Conservation (phyloP, 2,797 vertebrate species). For the Poeciliopsis turneri region DNA sequence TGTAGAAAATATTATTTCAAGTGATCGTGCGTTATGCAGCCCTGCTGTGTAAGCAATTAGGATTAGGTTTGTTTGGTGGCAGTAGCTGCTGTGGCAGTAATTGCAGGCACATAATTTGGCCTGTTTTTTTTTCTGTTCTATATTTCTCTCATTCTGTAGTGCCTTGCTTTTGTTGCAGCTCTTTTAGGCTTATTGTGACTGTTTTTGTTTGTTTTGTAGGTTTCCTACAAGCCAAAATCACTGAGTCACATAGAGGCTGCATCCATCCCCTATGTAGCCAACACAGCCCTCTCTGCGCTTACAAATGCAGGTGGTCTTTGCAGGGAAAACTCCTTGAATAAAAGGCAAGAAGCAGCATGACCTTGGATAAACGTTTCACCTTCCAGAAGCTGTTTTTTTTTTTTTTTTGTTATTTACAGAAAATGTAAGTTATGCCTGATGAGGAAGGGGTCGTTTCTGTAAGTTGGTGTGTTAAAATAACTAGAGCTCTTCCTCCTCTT, state of each 20-base stretch:
- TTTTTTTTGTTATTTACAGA: neutral
- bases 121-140: slow-evolving; percentile 27
- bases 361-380: slow-evolving; percentile 61
- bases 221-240: slow-evolving; percentile 87
- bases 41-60: slow-evolving; percentile 39
- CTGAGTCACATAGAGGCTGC: slow-evolving; percentile 89
- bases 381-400: neutral
- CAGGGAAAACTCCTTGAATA: slow-evolving; percentile 81
- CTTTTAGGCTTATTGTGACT: slow-evolving; percentile 9
- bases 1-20: slow-evolving; percentile 10
- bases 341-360: slow-evolving; percentile 80
- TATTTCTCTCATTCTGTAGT: slow-evolving; percentile 33
- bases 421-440: neutral
- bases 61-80: slow-evolving; percentile 47
- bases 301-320: slow-evolving; percentile 87
- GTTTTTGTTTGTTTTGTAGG: slow-evolving; percentile 70
- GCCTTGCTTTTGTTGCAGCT: slow-evolving; percentile 15
- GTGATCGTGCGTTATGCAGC: slow-evolving; percentile 19
- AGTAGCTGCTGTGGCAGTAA: slow-evolving; percentile 38
- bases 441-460: neutral
- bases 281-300: slow-evolving; percentile 88
- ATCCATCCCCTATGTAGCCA: slow-evolving; percentile 89
- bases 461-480: neutral
- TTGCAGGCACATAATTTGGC: slow-evolving; percentile 47
- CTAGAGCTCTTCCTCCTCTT: neutral